Conservation (phyloP, 2,888 invertebrate species). For the Athripsodes cinereus region DNA sequence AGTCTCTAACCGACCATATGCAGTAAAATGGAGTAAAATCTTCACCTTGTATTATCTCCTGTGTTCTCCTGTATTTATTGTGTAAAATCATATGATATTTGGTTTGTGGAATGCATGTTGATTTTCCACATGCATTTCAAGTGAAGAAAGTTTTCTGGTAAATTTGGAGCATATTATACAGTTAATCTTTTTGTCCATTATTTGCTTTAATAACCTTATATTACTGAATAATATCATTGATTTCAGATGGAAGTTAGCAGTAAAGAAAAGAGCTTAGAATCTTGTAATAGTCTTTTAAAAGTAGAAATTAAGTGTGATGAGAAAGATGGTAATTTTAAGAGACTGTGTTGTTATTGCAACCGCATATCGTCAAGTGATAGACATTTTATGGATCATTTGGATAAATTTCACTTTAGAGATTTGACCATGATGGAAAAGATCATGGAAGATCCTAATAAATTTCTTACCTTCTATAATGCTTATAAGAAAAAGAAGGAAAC, state of each 20-base stretch:
- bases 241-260: background rate
- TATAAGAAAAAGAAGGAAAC: background rate
- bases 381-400: constrained; percentile 1
- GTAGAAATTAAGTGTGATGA: background rate
- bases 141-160: too few species aligned
- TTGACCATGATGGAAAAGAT: background rate
- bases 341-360: background rate
- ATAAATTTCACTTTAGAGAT: background rate
- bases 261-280: background rate
- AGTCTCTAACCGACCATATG: too few species aligned
- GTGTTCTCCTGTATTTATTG: too few species aligned
- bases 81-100: too few species aligned
- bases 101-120: too few species aligned
- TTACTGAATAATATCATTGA: too few species aligned
- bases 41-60: too few species aligned
- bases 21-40: too few species aligned
- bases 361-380: background rate
- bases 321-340: background rate
- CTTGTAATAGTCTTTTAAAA: background rate
- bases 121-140: too few species aligned
- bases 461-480: background rate
- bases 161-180: too few species aligned
- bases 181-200: too few species aligned
- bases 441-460: background rate
- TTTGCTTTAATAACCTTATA: too few species aligned